Conservation (phyloP, 2,797 vertebrate species). For the Austrolebias charrua region DNA sequence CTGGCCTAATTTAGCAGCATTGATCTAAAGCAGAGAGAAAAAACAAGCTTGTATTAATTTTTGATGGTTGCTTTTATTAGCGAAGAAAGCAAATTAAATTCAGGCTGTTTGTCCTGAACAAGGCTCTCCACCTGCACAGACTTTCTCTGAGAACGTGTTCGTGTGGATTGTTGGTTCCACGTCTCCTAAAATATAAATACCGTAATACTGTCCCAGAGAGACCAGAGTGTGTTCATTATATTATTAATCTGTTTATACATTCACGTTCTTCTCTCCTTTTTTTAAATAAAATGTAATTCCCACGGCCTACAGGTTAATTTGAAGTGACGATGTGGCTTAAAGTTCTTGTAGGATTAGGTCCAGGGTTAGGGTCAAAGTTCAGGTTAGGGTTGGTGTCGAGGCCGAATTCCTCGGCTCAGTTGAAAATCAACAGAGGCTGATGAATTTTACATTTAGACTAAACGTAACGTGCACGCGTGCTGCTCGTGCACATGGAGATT, state of each 20-base stretch:
- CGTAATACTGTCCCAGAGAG: no score
- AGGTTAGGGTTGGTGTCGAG: background rate
- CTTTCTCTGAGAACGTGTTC: constrained; percentile 17
- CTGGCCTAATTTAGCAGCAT: constrained; percentile 12
- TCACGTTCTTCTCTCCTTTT: background rate
- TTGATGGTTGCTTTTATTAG: background rate
- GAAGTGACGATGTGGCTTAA: background rate
- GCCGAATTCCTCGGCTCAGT: background rate
- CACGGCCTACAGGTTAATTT: background rate
- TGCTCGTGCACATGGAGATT: no score
- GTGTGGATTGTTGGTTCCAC: constrained; percentile 8
- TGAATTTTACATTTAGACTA: no score
- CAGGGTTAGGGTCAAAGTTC: background rate
- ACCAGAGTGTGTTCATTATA: background rate
- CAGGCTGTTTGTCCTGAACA: constrained; percentile 1
- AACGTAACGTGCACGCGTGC: no score
- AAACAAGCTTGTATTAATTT: background rate
- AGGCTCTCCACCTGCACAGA: constrained; percentile 20
- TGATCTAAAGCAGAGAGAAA: constrained; percentile 4
- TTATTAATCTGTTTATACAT: background rate
- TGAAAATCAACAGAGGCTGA: no score
- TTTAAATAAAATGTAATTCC: background rate
- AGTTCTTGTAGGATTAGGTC: no score
- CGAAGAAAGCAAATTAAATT: constrained; percentile 16
- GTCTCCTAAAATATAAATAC: no score